Evolutionary conservation across 2,797 vertebrate species (phyloP), one percentile per base, ranked within the genome.

Genomic region (Loris lydekkerianus): DNA sequence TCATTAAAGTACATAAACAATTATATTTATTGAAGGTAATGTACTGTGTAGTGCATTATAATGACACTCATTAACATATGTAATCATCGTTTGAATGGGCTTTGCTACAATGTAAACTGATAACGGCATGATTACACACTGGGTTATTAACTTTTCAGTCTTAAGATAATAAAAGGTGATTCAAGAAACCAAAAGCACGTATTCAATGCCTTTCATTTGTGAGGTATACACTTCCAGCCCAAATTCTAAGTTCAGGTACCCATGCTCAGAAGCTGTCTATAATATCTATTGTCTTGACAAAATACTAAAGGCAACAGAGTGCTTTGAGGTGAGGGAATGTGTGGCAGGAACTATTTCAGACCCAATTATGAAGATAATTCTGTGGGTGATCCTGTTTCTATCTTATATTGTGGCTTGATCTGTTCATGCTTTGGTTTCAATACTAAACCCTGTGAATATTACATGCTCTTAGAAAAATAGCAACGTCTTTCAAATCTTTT

Each of bases 1-100:
- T 99, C 99, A 99, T 99, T 99, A 99, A 99, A 99, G 99, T 98
- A 97, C 98, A 98, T 99, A 99, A 99, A 99, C 99, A 99, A 99
- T 99, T 99, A 99, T 98, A 99, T 99, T 98, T 99, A 99, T 99
- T 98, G 99, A 99, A 98, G 99, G 99, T 99, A 99, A 99, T 99
- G 99, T 99, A 98, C 98, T 99, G 99, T 99, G 99, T 98, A 99
- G 98, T 99, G 98, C 99, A 99, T 99, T 99, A 99, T 99, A 99
- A 99, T 98, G 98, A 99, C 98, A 98, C 92, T 98, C 99, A 99
- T 99, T 99, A 99, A 98, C 98, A 99, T 99, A 98, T 98, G 98
- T 98, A 99, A 98, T 98, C 98, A 99, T 99, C 98, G 98, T 98
- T 98, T 98, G 98, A 99, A 98, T 98, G 98, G 99, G 98, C 98